Base-by-base conservation (phyloP, 2,113 vertebrate species). In the Psittacula cyanocephala region DNA sequence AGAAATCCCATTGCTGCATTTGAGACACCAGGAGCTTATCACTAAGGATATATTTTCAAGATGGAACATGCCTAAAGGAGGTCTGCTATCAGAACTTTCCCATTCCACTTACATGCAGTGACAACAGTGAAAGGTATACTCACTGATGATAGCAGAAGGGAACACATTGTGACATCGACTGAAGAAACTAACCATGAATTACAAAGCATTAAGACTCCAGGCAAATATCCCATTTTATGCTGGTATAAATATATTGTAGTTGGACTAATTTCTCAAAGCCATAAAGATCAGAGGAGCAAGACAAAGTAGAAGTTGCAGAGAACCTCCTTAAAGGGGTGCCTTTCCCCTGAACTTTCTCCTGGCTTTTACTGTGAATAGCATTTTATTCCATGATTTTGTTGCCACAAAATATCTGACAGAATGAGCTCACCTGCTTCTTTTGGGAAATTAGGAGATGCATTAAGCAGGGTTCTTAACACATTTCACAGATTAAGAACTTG, bases 301-400 rank as follows among this genome's bases (percentile, higher is more conserved):
- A 64, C 23, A 53, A 49, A 80, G 24, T 6, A 37, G 15, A 59
- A 5, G 3, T 17, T 81, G 39, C 37, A 89, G 47, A 72, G 13
- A 17, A 79, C 13, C 7, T 72, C 35, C 52, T 85, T 81, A 76
- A 79, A 50, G 7, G 20, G 16, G 11, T 87, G 52, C 17, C 47
- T n/a, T 57, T 74, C 63, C 27, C 39, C 57, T 37, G 41, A 80
- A 88, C 20, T 13, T 52, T 46, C 59, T 93, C 53, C 67, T 44
- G 49, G 53, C 35, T 94, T 87, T 68, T 79, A 75, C 55, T 41
- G 20, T 41, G 62, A 93, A 80, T 10, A 53, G n/a, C 41, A 78
- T 71, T 92, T 94, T 88, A 53, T 95, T 92, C 79, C 63, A 88
- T 62, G 14, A 74, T 83, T 90, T 94, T 88, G 37, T 83, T 92